These are phyloP conservation scores for Episyrphus balteatus DNA, from an alignment of 1,140 invertebrate species.

Conservation along the genomic window DNA sequence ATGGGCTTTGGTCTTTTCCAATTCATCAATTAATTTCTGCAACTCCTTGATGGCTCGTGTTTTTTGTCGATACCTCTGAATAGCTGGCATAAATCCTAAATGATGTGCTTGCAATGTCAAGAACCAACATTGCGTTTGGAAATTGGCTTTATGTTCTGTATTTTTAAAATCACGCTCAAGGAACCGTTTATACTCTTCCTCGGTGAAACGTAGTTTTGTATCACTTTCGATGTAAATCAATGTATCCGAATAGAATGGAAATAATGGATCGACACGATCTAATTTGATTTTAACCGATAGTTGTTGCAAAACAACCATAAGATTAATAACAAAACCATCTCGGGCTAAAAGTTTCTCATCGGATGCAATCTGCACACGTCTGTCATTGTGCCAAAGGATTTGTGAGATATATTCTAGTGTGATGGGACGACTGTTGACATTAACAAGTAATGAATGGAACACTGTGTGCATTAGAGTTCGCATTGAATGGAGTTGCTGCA, in stretches of 20 bases:
- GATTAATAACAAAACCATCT: constrained; percentile 91
- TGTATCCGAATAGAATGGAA: constrained; percentile 74
- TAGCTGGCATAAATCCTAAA: constrained; percentile 74
- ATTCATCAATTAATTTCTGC: constrained; percentile 82
- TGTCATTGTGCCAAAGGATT: constrained; percentile 69
- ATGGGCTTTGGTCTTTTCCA: constrained; percentile 65
- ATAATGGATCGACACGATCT: constrained; percentile 72
- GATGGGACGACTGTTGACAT: constrained; percentile 57
- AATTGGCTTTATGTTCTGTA: constrained; percentile 53
- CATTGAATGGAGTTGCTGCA: constrained; percentile 53
- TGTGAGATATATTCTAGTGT: constrained; percentile 68
- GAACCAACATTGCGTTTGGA: constrained; percentile 95
- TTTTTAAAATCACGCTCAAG: constrained; percentile 28
- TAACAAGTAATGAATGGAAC: constrained; percentile 73
- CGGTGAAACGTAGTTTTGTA: constrained; percentile 70
- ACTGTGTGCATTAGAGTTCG: constrained; percentile 65
- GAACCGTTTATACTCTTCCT: constrained; percentile 71
- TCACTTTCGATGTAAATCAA: constrained; percentile 71
- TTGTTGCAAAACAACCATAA: constrained; percentile 80
- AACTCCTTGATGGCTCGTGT: constrained; percentile 73
- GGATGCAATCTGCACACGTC: constrained; percentile 77
- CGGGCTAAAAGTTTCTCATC: constrained; percentile 75
- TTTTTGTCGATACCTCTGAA: constrained; percentile 77
- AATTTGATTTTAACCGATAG: constrained; percentile 75
- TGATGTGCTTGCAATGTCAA: constrained; percentile 89